Evolutionary conservation across 2,113 vertebrate species (phyloP).

Genomic region (Limanda limanda): DNA sequence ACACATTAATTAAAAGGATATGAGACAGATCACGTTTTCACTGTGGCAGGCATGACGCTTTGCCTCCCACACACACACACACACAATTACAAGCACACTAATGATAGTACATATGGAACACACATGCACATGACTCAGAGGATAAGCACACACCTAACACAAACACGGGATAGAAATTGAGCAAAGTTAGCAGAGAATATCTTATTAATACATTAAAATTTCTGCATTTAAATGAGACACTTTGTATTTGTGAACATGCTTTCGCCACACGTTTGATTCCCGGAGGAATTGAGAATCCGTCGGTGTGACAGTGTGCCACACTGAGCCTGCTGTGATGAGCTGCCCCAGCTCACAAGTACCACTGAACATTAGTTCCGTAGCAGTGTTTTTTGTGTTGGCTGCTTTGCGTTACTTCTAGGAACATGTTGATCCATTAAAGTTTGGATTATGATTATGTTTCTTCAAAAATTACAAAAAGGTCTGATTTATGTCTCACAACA

Average conservation of each 20-base stretch:
- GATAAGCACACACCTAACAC: not conserved
- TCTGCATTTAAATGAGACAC: constrained; percentile 44
- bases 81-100: constrained; percentile 9
- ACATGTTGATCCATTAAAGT: not conserved
- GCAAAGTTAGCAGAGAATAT: constrained; percentile 6
- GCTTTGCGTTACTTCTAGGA: not conserved
- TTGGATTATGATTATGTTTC: not conserved
- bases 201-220: not conserved
- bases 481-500: not conserved
- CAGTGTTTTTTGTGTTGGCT: not conserved
- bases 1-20: constrained; percentile 66
- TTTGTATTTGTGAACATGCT: constrained; percentile 33
- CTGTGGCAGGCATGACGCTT: constrained; percentile 34
- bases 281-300: constrained; percentile 7
- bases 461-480: not conserved
- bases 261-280: constrained; percentile 16
- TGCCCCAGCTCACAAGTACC: constrained; percentile 7
- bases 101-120: constrained; percentile 9
- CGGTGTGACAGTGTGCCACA: not conserved
- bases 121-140: constrained; percentile 1
- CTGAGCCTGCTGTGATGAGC: constrained; percentile 9
- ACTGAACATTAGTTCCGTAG: not conserved
- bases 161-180: constrained; percentile 21
- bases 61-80: constrained; percentile 61
- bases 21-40: constrained; percentile 52